Evolutionary conservation across 2,113 vertebrate genomes (phyloP), one percentile per base, ranked within the genome.

Genomic region (Xiphorhynchus elegans): DNA sequence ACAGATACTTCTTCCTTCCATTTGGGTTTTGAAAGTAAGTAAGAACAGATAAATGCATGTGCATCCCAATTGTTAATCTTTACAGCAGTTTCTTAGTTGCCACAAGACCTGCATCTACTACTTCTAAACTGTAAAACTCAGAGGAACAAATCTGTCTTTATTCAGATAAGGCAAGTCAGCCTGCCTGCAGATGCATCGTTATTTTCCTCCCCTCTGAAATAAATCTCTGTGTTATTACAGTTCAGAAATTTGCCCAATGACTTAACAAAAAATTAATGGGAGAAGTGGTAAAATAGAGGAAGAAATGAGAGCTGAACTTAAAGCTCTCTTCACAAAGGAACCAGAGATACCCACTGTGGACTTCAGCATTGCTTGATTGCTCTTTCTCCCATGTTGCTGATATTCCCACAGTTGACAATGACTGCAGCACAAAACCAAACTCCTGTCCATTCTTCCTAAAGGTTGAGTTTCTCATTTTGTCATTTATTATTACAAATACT

Each of bases 1-100:
- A 44, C 91, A 84, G 77, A 93, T 93, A 90, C 33, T 88, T 79
- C 33, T 95, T 74, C 58, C 39, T 94, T 77, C 58, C 15, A 26
- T 78, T 86, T 77, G 86, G 40, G 9, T 56, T 89, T 80, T 84
- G 64, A 90, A 84, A 84, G 18, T 93, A 29, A 33, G 2, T 58
- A 84, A 81, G 68, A 95, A 60, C 53, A 82, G 44, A 55, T 29
- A 75, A 73, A 73, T 69, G 64, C 50, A 89, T 19, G 64, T 86
- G 72, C 82, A 93, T 86, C 74, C 55, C 4, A 17, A 24, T 23
- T 90, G 28, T 79, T 89, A 52, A 80, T 79, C 84, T 77, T 53
- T 79, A 18, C 29, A 59, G 63, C 66, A 83, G 82, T 91, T 86
- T 90, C 76, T 88, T 40, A 59, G 58, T 55, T 90, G 53, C 83